Evolutionary conservation across 2,113 vertebrate genomes (phyloP), one percentile per base, ranked within the genome.

Genomic region (Forbesichthys papilliferus): DNA sequence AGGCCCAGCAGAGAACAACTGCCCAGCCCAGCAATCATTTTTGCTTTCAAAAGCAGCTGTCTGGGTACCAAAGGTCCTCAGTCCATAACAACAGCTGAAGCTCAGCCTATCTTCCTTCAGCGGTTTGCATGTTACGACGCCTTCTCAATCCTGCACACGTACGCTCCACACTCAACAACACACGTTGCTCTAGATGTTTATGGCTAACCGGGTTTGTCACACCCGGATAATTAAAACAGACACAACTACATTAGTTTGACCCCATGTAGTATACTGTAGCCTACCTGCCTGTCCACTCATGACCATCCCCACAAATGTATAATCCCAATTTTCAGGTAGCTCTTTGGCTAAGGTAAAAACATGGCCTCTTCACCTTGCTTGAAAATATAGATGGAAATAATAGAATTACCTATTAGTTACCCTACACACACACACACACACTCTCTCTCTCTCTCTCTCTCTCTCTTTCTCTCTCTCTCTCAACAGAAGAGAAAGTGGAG

Each of bases 41-140:
- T 86, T 79, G 75, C 80, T 88, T 86, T 88, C 77, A 16, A 16
- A 74, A 85, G 89, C 92, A 92, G 91, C 87, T 88, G 91, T 88
- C 86, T 68, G 42, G 57, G 85, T 81, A 81, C 68, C 72, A 77
- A 60, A 64, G 77, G 79, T 79, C 78, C 59, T 71, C 51, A 11
- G 81, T 83, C 82, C 87, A 91, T 86, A 91, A 93, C 90, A 92
- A 90, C 92, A 93, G 92, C 92, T 93, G 92, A 90, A 79, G 75
- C 70, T 77, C 78, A 83, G 66, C 14, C 70, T 64, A 60, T 68
- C 69, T 71, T 56, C 69, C 69, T 55, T 20, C 67, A 60, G 63
- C 71, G 62, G 46, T 57, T 66, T 70, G 61, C 51, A 11, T 69
- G 69, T 71, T 68, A 68, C 3, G 46, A 79, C 67, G 34, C 55